Evolutionary conservation across 2,888 invertebrate genomes (phyloP).

Genomic region (Monopis laevigella): DNA sequence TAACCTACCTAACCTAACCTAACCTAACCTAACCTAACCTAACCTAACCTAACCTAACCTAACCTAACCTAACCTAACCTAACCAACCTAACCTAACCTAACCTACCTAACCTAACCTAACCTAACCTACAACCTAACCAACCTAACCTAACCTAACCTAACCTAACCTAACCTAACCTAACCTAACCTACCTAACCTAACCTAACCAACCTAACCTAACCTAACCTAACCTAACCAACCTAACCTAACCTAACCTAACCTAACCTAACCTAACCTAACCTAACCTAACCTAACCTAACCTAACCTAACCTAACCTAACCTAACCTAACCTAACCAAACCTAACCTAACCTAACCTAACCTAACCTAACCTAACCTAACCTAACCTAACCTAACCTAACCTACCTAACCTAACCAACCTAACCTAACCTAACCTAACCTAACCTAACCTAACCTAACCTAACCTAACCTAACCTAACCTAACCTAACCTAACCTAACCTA

Average conservation of each 20-base stretch:
- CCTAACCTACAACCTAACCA: slow-evolving; percentile 14
- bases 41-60: slow-evolving; percentile 9
- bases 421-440: slow-evolving; percentile 13
- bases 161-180: slow-evolving; percentile 12
- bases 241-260: slow-evolving; percentile 14
- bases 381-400: slow-evolving; percentile 14
- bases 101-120: slow-evolving; percentile 13
- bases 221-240: slow-evolving; percentile 12
- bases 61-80: slow-evolving; percentile 9
- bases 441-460: slow-evolving; percentile 15
- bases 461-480: slow-evolving; percentile 16
- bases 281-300: slow-evolving; percentile 14
- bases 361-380: slow-evolving; percentile 15
- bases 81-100: slow-evolving; percentile 13
- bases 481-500: slow-evolving; percentile 13
- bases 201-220: slow-evolving; percentile 13
- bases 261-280: slow-evolving; percentile 14
- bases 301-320: slow-evolving; percentile 14
- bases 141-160: slow-evolving; percentile 15
- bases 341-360: slow-evolving; percentile 13
- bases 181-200: slow-evolving; percentile 13
- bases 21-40: slow-evolving; percentile 14
- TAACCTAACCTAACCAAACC: slow-evolving; percentile 14
- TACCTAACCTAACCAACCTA: slow-evolving; percentile 14
- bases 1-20: slow-evolving; percentile 17